Evolutionary conservation across 2,113 vertebrate species (phyloP).

Genomic region (Notechis scutatus): DNA sequence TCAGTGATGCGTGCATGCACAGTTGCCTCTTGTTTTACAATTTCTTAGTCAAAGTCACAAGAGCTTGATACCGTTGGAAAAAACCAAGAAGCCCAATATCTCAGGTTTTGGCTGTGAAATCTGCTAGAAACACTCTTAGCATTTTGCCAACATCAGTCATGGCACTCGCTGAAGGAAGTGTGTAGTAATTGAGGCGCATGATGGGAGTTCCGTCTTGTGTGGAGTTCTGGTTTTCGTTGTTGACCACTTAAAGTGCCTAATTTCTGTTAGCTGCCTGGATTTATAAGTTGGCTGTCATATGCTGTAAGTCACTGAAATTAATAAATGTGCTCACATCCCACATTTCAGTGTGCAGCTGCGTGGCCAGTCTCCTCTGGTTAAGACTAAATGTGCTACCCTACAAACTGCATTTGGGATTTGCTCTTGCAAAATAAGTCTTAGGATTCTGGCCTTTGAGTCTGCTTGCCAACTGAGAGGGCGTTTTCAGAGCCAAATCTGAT

Average conservation of each 20-base stretch:
- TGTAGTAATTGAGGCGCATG: background rate
- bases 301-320: background rate
- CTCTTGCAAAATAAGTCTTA: background rate
- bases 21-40: background rate
- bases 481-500: background rate
- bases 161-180: background rate
- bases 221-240: background rate
- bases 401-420: background rate
- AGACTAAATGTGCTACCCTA: background rate
- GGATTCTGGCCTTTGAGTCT: background rate
- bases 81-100: background rate
- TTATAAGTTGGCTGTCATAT: background rate
- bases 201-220: background rate
- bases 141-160: background rate
- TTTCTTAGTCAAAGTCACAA: background rate
- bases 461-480: background rate
- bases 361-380: background rate
- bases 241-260: background rate
- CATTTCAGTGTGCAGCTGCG: background rate
- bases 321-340: background rate
- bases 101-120: background rate
- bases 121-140: background rate
- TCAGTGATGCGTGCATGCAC: background rate
- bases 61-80: background rate
- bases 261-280: background rate